Conservation (phyloP, 2,888 invertebrate species). For the Phengaris arion region DNA sequence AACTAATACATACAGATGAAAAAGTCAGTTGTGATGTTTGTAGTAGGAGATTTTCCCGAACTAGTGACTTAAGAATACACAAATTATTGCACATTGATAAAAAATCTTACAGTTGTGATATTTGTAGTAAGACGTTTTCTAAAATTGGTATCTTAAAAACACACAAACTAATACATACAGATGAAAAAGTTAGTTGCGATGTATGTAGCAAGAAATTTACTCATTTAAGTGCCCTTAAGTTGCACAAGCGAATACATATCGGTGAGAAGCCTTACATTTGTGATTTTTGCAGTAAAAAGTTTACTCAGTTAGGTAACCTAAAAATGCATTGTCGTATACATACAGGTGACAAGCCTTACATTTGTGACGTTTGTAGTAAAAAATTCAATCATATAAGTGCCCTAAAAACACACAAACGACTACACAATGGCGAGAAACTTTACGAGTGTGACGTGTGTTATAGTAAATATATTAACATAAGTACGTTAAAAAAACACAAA, state of each 20-base stretch:
- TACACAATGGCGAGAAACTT: neutral
- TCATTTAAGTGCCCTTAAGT: neutral
- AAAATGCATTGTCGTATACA: neutral
- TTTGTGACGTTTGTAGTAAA: neutral
- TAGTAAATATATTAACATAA: neutral
- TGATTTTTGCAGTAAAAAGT: neutral
- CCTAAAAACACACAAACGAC: neutral
- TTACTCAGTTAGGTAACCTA: neutral
- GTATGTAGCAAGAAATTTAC: neutral
- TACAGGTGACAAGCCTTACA: conserved; percentile 1
- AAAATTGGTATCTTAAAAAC: too few species aligned
- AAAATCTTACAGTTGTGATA: neutral
- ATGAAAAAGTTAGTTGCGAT: neutral
- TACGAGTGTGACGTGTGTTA: neutral
- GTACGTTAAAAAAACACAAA: neutral
- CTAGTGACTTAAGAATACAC: too few species aligned
- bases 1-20: conserved; percentile 3
- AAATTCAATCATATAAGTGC: neutral
- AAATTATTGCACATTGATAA: too few species aligned
- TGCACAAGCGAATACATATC: neutral
- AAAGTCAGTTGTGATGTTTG: conserved; percentile 7
- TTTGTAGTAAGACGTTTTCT: neutral
- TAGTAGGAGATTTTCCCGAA: too few species aligned
- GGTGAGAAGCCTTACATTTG: too few species aligned
- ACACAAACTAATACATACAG: conserved; percentile 20